phyloP scores from a whole-genome alignment of 2,113 vertebrate genomes.

The Caranx melampygus region DNA sequence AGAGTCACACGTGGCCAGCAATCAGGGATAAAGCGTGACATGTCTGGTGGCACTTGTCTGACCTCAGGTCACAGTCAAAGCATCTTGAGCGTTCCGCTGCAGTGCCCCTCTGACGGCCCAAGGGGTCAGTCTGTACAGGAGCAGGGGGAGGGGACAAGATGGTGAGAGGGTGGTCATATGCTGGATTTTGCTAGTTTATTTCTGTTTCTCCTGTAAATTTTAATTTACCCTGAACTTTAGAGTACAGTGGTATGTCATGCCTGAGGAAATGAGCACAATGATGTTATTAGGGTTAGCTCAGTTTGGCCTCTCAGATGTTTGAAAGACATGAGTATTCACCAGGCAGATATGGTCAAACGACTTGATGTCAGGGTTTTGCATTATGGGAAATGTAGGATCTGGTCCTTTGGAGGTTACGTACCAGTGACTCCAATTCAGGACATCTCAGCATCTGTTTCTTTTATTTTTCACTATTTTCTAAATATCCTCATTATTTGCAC shows the following conservation, averaged over 20 bases:
- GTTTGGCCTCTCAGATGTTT: not conserved
- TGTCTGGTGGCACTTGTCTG: conserved; percentile 78
- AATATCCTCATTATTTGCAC: not conserved
- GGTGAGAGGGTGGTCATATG: conserved; percentile 7
- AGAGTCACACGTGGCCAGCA: conserved; percentile 71
- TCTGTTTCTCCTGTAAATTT: not conserved
- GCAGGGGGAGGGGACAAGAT: conserved; percentile 21
- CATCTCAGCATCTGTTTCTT: not conserved
- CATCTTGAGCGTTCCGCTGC: conserved; percentile 66
- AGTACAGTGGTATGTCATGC: not conserved
- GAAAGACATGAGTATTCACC: not conserved
- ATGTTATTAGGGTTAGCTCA: conserved; percentile 4
- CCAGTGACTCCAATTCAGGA: not conserved
- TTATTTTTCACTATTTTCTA: not conserved
- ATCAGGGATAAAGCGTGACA: conserved; percentile 78
- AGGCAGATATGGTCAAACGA: not conserved
- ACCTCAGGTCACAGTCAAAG: conserved; percentile 75
- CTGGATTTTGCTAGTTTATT: conserved; percentile 5
- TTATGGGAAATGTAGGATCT: not conserved
- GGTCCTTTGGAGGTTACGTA: not conserved
- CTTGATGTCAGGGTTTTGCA: not conserved
- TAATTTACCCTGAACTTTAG: not conserved
- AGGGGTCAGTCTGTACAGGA: conserved; percentile 53
- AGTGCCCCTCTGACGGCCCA: conserved; percentile 62
- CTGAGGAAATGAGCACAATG: not conserved